phyloP scores from a whole-genome alignment of 2,113 vertebrate genomes.

The Carettochelys insculpta region DNA sequence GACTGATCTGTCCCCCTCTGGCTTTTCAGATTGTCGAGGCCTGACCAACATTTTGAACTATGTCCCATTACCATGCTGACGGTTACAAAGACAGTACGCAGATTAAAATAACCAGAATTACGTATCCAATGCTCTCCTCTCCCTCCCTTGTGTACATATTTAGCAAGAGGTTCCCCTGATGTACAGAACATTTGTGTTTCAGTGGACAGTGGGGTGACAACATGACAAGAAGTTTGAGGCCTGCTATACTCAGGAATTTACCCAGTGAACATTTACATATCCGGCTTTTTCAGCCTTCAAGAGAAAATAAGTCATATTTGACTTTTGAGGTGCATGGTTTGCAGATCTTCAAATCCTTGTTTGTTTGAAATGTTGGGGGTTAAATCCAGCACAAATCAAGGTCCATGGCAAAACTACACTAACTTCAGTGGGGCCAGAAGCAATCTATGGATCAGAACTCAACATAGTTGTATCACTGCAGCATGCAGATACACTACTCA shows the following conservation, averaged over 20 bases:
- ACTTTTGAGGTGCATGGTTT: neutral
- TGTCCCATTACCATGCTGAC: neutral
- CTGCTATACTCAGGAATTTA: neutral
- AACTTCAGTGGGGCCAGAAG: neutral
- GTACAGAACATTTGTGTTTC: neutral
- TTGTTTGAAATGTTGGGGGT: neutral
- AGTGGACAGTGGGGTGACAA: neutral
- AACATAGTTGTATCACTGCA: neutral
- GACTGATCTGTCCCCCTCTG: too few relatives aligned
- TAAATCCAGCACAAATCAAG: neutral
- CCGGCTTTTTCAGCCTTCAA: neutral
- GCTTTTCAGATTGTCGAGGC: neutral
- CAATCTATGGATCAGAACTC: fast-evolving
- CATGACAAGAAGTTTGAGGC: neutral
- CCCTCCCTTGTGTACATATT: neutral
- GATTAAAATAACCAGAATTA: neutral
- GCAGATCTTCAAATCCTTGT: neutral
- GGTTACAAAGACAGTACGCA: neutral
- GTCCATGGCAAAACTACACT: neutral
- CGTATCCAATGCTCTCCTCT: neutral
- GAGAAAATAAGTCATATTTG: neutral
- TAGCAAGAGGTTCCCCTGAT: neutral
- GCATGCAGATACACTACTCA: neutral
- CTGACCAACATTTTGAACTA: neutral
- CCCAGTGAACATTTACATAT: neutral